Evolutionary conservation across 1,140 invertebrate genomes (phyloP).

Genomic region (Cydia fagiglandana): DNA sequence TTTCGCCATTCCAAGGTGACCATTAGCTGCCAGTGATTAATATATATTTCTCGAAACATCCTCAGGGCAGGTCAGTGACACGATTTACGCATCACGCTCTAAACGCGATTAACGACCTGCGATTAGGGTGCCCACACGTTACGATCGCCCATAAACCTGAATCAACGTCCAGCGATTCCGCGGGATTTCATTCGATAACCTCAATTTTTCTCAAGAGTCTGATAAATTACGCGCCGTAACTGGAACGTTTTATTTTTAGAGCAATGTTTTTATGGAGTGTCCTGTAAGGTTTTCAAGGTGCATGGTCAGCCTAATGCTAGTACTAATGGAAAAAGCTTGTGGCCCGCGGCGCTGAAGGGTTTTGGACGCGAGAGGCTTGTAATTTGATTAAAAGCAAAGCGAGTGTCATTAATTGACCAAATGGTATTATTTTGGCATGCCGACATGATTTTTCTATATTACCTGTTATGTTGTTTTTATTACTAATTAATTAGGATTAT

Average conservation of each 20-base stretch:
- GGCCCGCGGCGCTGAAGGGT: conserved; percentile 27
- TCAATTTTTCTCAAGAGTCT: not conserved
- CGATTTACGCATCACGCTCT: conserved; percentile 50
- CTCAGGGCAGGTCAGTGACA: conserved; percentile 44
- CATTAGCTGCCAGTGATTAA: conserved; percentile 38
- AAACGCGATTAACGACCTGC: conserved; percentile 51
- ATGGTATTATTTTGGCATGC: not conserved
- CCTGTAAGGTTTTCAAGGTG: not conserved
- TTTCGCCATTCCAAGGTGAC: not conserved
- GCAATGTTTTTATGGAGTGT: not conserved
- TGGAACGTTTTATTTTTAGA: not conserved
- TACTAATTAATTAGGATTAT: not conserved
- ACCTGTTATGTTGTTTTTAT: not conserved
- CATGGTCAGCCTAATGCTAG: not conserved
- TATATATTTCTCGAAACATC: conserved; percentile 35
- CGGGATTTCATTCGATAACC: not conserved
- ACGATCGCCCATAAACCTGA: conserved; percentile 6
- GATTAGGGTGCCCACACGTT: conserved; percentile 38
- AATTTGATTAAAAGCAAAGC: conserved; percentile 20
- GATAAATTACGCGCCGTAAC: not conserved
- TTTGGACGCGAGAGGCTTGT: not conserved
- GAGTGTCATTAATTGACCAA: conserved; percentile 8
- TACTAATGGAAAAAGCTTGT: conserved; percentile 33
- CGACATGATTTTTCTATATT: not conserved
- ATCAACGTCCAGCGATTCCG: not conserved